These are phyloP conservation scores for Serinus canaria DNA, from an alignment of 2,113 vertebrate species.

Conservation along the genomic window DNA sequence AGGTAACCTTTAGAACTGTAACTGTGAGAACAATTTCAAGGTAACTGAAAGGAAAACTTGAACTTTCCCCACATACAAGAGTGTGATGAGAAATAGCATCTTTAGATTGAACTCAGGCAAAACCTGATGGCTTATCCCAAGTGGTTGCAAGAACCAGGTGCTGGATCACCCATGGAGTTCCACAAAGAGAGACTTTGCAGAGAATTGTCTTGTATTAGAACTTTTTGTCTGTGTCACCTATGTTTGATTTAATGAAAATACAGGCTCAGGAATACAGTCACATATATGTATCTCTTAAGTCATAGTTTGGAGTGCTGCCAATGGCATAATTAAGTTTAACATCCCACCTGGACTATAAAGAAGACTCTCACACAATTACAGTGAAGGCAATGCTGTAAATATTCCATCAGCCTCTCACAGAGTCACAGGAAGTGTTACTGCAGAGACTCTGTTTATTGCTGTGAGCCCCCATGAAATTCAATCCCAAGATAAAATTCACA, in stretches of 20 bases:
- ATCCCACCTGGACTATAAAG: not conserved
- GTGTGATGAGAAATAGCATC: not conserved
- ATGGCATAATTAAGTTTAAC: not conserved
- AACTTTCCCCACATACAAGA: rapidly evolving
- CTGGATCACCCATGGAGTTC: not conserved
- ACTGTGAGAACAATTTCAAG: not conserved
- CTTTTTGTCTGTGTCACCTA: not conserved
- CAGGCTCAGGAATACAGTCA: not conserved
- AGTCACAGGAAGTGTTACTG: not conserved
- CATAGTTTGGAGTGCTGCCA: not conserved
- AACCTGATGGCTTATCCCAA: not conserved
- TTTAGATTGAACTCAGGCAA: not conserved
- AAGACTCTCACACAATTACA: not conserved
- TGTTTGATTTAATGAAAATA: not conserved
- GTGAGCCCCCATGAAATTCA: not conserved
- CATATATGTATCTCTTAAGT: not conserved
- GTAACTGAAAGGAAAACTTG: not conserved
- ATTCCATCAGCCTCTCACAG: not conserved
- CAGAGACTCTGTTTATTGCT: not conserved
- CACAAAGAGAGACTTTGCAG: not conserved
- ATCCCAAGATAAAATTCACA: not conserved
- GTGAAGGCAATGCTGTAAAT: not conserved
- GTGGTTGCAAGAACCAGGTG: not conserved
- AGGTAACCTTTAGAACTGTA: not conserved
- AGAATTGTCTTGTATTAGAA: not conserved